A percentile compares a stretch with the other conserved stretches of the same genome.
Evolutionary conservation across 2,113 vertebrate genomes (phyloP).

Genomic region (Todiramphus chloris): DNA sequence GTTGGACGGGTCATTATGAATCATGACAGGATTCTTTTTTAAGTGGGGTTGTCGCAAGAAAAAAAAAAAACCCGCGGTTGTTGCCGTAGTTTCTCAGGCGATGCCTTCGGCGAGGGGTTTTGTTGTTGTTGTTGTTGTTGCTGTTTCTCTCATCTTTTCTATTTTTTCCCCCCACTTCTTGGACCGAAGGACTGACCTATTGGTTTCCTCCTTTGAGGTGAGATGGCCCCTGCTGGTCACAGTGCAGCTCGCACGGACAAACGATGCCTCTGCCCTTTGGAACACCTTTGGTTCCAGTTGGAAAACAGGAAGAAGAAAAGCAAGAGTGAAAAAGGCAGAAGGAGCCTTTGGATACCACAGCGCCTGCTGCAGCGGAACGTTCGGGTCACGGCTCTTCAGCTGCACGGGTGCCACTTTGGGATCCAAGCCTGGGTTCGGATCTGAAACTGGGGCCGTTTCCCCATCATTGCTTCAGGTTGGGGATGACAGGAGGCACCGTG

Average conservation of each 20-base stretch:
- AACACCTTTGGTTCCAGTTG: neutral
- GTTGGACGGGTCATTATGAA: slow-evolving; percentile 49
- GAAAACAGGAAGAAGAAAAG: neutral
- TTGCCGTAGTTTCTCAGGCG: neutral
- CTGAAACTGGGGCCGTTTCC: fast-evolving
- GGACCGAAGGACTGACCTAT: neutral
- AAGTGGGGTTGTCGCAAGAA: neutral
- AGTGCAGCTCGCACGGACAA: fast-evolving
- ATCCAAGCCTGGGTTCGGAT: neutral
- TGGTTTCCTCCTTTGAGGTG: neutral
- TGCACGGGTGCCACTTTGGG: neutral
- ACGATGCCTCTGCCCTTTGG: neutral
- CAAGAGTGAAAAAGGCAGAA: fast-evolving
- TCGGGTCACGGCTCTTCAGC: neutral
- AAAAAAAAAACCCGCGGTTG: neutral
- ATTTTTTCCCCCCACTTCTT: neutral
- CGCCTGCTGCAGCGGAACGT: fast-evolving
- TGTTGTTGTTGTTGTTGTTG: neutral
- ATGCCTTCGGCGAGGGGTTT: neutral
- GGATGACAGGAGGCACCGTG: fast-evolving
- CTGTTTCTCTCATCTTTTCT: neutral
- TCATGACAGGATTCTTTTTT: slow-evolving; percentile 16
- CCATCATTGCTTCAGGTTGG: fast-evolving
- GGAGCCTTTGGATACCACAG: neutral
- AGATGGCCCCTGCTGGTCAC: neutral